phyloP scores from a whole-genome alignment of 2,888 invertebrate species.

The Neocrepidodera transversa region DNA sequence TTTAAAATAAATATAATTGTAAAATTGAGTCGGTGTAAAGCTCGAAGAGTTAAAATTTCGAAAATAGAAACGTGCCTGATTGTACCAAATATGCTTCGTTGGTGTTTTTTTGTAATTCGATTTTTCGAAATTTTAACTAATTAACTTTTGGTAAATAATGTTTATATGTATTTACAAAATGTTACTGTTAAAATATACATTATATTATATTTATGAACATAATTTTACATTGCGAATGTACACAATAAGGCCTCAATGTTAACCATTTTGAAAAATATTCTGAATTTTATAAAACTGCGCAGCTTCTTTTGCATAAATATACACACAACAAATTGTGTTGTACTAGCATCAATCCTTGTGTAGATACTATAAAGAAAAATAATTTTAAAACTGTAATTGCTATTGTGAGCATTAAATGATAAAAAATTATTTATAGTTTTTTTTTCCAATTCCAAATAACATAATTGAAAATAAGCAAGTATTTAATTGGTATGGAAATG shows the following conservation, averaged over 20 bases:
- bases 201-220: slow-evolving; percentile 46
- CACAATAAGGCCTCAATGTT: slow-evolving; percentile 46
- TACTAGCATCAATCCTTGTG: slow-evolving; percentile 36
- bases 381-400: slow-evolving; percentile 55
- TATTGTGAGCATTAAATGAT: slow-evolving; percentile 61
- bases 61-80: too few species aligned
- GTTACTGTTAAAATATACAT: slow-evolving; percentile 53
- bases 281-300: slow-evolving; percentile 40
- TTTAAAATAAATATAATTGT: slow-evolving; percentile 41
- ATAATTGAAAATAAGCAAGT: too few species aligned
- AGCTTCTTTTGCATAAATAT: slow-evolving; percentile 45
- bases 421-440: slow-evolving; percentile 31
- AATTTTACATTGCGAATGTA: slow-evolving; percentile 45
- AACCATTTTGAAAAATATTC: slow-evolving; percentile 37
- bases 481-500: too few species aligned
- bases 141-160: slow-evolving; percentile 42
- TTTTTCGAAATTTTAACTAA: background rate
- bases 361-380: slow-evolving; percentile 36
- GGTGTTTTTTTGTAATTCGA: too few species aligned
- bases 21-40: slow-evolving; percentile 45
- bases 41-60: slow-evolving; percentile 20
- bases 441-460: too few species aligned
- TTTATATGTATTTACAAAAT: slow-evolving; percentile 54
- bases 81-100: too few species aligned
- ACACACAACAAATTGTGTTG: slow-evolving; percentile 41